Conservation (phyloP, 2,797 vertebrate species). For the Ataeniobius toweri region DNA sequence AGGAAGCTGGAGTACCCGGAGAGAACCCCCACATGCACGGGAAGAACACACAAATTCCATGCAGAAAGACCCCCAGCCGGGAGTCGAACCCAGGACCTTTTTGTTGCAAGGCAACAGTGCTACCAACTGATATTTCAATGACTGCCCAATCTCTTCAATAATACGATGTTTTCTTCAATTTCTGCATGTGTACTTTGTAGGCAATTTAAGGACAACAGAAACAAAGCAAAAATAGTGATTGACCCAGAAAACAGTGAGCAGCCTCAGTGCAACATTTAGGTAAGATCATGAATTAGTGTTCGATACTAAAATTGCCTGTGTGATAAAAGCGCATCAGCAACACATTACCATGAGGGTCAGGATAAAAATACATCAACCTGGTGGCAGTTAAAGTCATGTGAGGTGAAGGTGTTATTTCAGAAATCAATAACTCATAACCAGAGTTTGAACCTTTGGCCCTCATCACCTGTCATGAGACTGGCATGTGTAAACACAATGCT, state of each 20-base stretch:
- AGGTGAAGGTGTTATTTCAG: slow-evolving; percentile 5
- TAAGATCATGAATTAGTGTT: not conserved
- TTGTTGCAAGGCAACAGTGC: no score
- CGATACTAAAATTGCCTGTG: not conserved
- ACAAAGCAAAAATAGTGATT: no score
- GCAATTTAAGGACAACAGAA: no score
- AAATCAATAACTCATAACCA: slow-evolving; percentile 14
- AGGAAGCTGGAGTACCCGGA: no score
- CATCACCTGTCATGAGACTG: not conserved
- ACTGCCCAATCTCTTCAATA: no score
- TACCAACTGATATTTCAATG: no score
- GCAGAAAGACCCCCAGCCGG: no score
- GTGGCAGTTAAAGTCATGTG: not conserved
- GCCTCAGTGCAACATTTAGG: not conserved
- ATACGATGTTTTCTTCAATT: no score
- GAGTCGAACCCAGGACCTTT: no score
- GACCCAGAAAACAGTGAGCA: slow-evolving; percentile 5
- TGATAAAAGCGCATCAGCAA: not conserved
- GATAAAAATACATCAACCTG: not conserved
- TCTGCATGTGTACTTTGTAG: no score
- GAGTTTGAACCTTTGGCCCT: not conserved
- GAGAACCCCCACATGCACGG: no score
- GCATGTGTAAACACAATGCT: not conserved
- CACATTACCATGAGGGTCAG: not conserved
- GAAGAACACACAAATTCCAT: no score